Conservation (phyloP, 2,113 vertebrate genomes). For the Elephantulus edwardii region DNA sequence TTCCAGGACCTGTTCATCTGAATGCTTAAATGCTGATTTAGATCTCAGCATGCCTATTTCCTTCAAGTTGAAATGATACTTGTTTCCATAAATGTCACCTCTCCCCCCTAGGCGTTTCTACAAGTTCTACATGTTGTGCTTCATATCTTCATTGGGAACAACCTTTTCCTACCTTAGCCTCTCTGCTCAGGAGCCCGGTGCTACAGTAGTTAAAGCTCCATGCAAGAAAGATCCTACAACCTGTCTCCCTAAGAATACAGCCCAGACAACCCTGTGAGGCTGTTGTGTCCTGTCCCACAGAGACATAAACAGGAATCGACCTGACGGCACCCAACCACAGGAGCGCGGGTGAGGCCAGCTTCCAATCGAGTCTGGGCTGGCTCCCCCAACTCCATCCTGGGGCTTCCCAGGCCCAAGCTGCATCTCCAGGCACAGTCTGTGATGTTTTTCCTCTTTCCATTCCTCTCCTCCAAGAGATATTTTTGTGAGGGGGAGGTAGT, state of each 20-base stretch:
- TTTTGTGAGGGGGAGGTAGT: not conserved
- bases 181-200: not conserved
- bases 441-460: not conserved
- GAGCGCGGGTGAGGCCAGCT: not conserved
- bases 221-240: too few species aligned
- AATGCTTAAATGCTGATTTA: not conserved
- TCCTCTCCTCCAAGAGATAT: not conserved
- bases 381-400: not conserved
- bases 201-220: not conserved
- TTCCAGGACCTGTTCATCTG: not conserved
- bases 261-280: not conserved
- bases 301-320: not conserved
- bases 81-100: conserved; percentile 8
- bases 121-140: not conserved
- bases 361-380: not conserved
- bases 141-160: not conserved
- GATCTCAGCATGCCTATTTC: not conserved
- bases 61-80: not conserved
- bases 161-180: not conserved
- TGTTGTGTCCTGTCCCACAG: not conserved
- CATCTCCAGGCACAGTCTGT: not conserved
- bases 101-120: not conserved
- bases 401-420: not conserved
- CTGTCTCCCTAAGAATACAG: not conserved
- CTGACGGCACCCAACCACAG: not conserved